These are phyloP conservation scores for Orycteropus afer DNA, from an alignment of 2,113 vertebrate species.

Conservation along the genomic window DNA sequence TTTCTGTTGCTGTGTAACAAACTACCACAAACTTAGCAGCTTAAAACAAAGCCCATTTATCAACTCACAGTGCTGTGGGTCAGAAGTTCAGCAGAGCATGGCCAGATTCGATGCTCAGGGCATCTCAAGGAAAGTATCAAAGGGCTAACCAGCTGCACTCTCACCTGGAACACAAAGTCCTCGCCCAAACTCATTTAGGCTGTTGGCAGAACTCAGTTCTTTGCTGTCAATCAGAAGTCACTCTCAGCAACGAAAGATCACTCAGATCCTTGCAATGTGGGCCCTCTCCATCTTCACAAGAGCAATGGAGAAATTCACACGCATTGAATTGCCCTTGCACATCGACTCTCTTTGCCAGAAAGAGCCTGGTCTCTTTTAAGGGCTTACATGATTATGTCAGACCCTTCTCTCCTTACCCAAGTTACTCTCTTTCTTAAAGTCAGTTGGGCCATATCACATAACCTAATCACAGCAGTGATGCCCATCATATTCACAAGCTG, in stretches of 20 bases:
- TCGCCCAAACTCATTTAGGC: background rate
- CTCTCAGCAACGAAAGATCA: background rate
- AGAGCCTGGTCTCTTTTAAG: background rate
- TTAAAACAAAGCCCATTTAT: background rate
- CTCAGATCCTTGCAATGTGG: background rate
- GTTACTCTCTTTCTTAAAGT: background rate
- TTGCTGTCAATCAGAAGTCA: no score
- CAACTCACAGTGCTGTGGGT: background rate
- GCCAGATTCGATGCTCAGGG: background rate
- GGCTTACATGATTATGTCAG: background rate
- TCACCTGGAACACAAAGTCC: background rate
- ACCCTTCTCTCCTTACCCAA: background rate
- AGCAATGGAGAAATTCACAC: background rate
- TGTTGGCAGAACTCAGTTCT: background rate
- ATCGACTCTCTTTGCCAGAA: background rate
- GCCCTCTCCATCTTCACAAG: background rate
- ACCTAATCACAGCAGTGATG: background rate
- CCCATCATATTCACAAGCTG: background rate
- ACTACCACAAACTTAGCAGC: background rate
- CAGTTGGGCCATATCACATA: background rate
- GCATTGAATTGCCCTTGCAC: background rate
- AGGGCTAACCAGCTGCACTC: accelerated
- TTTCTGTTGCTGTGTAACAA: background rate
- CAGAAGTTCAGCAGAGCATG: background rate
- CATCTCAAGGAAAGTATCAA: background rate